Evolutionary conservation across 2,888 invertebrate genomes (phyloP).

Genomic region (Cerastoderma edule): DNA sequence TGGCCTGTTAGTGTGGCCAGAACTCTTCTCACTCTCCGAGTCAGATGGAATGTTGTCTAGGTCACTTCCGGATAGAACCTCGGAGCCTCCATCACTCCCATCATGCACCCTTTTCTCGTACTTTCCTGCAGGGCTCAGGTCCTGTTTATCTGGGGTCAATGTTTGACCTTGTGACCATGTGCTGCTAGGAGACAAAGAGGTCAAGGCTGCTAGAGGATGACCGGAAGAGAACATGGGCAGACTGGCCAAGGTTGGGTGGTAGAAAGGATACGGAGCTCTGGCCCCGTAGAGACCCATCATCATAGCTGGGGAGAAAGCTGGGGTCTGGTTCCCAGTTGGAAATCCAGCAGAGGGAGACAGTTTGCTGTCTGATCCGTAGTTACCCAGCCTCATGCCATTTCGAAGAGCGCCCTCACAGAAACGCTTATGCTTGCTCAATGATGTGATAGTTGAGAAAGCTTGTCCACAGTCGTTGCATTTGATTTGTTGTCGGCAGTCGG

Average conservation of each 20-base stretch:
- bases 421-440: constrained; percentile 96
- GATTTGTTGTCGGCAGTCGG: constrained; percentile 94
- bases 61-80: constrained; percentile 68
- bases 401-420: constrained; percentile 92
- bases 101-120: constrained; percentile 52
- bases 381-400: constrained; percentile 75
- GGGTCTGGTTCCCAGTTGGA: constrained; percentile 51
- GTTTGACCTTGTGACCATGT: constrained; percentile 49
- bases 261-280: constrained; percentile 76
- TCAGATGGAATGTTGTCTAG: constrained; percentile 72
- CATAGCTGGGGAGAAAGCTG: constrained; percentile 66
- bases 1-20: not conserved
- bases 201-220: constrained; percentile 60
- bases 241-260: constrained; percentile 68
- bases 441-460: constrained; percentile 95
- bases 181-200: constrained; percentile 46
- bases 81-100: constrained; percentile 62
- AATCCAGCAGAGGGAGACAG: constrained; percentile 47
- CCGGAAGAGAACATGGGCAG: constrained; percentile 66
- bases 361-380: constrained; percentile 58
- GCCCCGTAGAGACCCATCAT: constrained; percentile 73
- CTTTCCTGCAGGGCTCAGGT: constrained; percentile 47
- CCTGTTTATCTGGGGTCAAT: constrained; percentile 53
- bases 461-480: constrained; percentile 98
- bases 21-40: constrained; percentile 70